These are phyloP conservation scores for Alitta virens DNA, from an alignment of 2,888 invertebrate species.

Conservation along the genomic window DNA sequence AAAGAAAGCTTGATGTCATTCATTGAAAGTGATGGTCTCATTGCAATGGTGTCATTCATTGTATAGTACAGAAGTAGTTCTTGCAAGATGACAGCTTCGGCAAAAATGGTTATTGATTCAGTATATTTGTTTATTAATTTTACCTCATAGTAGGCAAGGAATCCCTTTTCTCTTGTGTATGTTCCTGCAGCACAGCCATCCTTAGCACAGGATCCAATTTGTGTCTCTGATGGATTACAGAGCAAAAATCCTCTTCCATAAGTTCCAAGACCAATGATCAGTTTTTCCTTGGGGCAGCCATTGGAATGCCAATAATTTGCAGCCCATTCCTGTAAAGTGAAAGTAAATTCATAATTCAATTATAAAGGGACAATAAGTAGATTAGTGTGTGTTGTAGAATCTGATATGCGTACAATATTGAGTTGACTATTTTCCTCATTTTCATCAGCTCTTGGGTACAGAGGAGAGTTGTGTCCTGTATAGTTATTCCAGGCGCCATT, in stretches of 20 bases:
- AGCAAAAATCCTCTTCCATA: constrained; percentile 10
- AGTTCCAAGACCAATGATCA: constrained; percentile 12
- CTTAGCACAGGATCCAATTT: constrained; percentile 32
- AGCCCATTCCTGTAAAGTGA: constrained; percentile 27
- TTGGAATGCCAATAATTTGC: constrained; percentile 9
- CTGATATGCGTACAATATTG: not conserved
- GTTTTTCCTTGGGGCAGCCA: constrained; percentile 7
- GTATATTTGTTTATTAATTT: no score
- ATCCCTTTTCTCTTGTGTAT: constrained; percentile 39
- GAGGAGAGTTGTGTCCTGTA: constrained; percentile 16
- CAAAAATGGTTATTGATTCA: no score
- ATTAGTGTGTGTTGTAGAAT: no score
- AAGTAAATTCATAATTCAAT: no score
- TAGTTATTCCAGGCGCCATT: constrained; percentile 17
- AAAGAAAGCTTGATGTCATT: no score
- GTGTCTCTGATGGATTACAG: constrained; percentile 24
- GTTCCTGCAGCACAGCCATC: constrained; percentile 32
- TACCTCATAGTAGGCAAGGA: constrained; percentile 46
- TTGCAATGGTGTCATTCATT: no score
- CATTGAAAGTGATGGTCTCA: no score
- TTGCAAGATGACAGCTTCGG: no score
- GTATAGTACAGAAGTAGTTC: no score
- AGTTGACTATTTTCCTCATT: not conserved
- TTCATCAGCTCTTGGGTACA: no score
- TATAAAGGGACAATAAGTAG: no score